Conservation (phyloP, 2,113 vertebrate species). For the Notothenia rossii region DNA sequence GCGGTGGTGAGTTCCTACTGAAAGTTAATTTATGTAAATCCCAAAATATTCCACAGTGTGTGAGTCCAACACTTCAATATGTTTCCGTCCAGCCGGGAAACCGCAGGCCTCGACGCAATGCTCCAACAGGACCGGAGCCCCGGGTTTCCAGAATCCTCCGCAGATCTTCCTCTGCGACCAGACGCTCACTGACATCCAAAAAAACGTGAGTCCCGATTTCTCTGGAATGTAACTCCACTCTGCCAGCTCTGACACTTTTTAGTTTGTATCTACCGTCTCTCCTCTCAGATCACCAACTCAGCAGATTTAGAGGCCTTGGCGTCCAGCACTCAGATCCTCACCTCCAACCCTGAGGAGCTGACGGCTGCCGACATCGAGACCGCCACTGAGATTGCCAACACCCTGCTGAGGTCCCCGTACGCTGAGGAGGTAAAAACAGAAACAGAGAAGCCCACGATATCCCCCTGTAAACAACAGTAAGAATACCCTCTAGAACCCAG, state of each 20-base stretch:
- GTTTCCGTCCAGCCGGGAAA: constrained; percentile 35
- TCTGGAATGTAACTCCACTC: too few species aligned
- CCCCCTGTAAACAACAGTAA: too few species aligned
- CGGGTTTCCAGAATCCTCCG: neutral
- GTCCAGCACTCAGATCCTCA: constrained; percentile 42
- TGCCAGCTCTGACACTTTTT: too few species aligned
- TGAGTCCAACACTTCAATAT: too few species aligned
- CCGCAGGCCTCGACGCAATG: constrained; percentile 45
- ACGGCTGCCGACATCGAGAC: constrained; percentile 19
- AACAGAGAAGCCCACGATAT: neutral
- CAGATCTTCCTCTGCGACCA: constrained; percentile 18
- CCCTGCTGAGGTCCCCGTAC: constrained; percentile 40
- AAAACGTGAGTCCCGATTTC: constrained; percentile 33
- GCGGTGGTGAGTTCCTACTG: constrained; percentile 26
- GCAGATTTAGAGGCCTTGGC: constrained; percentile 43
- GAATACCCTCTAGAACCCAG: too few species aligned
- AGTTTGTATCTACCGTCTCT: neutral
- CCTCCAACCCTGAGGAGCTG: constrained; percentile 42
- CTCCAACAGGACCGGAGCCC: rapidly evolving
- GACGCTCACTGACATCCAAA: constrained; percentile 47
- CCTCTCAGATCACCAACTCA: constrained; percentile 20
- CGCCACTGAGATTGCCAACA: constrained; percentile 45
- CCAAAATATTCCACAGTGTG: too few species aligned
- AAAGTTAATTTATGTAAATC: too few species aligned
- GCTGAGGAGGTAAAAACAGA: constrained; percentile 36